phyloP scores from a whole-genome alignment of 1,140 invertebrate genomes.

The Drosophila watanabei region DNA sequence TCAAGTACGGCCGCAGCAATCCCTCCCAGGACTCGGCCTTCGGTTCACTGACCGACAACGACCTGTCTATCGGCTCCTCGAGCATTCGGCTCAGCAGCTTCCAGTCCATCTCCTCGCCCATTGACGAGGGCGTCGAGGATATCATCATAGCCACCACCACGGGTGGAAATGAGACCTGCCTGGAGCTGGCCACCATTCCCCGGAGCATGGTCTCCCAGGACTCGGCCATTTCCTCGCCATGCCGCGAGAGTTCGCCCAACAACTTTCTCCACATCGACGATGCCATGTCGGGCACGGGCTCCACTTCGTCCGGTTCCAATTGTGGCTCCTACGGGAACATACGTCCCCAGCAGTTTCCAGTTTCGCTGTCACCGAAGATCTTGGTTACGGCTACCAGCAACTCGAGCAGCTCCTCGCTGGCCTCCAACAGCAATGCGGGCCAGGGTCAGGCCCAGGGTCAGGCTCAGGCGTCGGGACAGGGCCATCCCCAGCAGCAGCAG shows the following conservation, averaged over 20 bases:
- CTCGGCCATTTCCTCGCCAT: constrained; percentile 82
- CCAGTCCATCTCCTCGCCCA: constrained; percentile 85
- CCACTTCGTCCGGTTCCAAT: constrained; percentile 71
- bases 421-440: constrained; percentile 51
- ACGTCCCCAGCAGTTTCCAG: constrained; percentile 79
- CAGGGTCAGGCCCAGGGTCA: constrained; percentile 30
- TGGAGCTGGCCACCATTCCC: constrained; percentile 80
- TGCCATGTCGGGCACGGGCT: constrained; percentile 68
- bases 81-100: constrained; percentile 84
- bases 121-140: constrained; percentile 85
- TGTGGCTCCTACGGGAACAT: constrained; percentile 65
- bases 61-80: constrained; percentile 81
- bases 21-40: constrained; percentile 85
- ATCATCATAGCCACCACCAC: constrained; percentile 84
- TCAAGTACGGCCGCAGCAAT: constrained; percentile 85
- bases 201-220: constrained; percentile 83
- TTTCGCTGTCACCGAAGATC: constrained; percentile 81
- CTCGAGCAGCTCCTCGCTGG: constrained; percentile 78
- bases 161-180: constrained; percentile 79
- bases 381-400: constrained; percentile 80
- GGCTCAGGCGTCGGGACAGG: constrained; percentile 12
- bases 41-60: constrained; percentile 84
- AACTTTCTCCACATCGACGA: constrained; percentile 82
- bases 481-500: constrained; percentile 49
- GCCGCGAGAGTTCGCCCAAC: constrained; percentile 79